phyloP scores from a whole-genome alignment of 2,797 vertebrate species.

The Microctenopoma stevenorrisi region DNA sequence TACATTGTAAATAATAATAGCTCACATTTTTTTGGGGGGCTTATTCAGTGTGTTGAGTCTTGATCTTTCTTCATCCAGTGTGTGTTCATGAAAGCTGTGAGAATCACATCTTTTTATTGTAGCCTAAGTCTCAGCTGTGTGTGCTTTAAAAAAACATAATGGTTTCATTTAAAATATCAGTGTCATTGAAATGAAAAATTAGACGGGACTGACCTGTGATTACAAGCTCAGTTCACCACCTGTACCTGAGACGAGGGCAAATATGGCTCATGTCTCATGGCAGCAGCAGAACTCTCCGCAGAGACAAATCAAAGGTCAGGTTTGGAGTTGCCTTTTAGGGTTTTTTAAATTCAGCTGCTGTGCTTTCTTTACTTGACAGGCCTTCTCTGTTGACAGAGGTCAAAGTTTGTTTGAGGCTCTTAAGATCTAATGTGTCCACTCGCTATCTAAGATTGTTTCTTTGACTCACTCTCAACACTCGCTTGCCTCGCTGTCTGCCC shows the following conservation, averaged over 20 bases:
- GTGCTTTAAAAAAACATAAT: no score
- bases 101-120: no score
- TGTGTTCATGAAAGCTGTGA: no score
- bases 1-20: no score
- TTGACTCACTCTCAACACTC: constrained; percentile 27
- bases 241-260: constrained; percentile 15
- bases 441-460: constrained; percentile 53
- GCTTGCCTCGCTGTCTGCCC: constrained; percentile 23
- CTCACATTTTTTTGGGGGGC: no score
- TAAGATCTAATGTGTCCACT: constrained; percentile 48
- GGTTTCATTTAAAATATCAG: no score
- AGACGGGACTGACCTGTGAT: background rate
- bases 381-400: constrained; percentile 43
- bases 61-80: no score
- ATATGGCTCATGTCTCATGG: constrained; percentile 4
- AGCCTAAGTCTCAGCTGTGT: no score
- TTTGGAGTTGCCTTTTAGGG: constrained; percentile 52
- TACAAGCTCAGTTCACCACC: background rate
- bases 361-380: constrained; percentile 36
- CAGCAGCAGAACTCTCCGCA: constrained; percentile 13
- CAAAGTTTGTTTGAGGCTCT: constrained; percentile 51
- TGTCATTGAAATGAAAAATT: background rate
- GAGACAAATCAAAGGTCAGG: constrained; percentile 44
- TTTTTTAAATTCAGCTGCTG: constrained; percentile 45
- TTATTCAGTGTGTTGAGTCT: no score